phyloP scores from a whole-genome alignment of 2,797 vertebrate genomes.

The Gymnocypris eckloni region DNA sequence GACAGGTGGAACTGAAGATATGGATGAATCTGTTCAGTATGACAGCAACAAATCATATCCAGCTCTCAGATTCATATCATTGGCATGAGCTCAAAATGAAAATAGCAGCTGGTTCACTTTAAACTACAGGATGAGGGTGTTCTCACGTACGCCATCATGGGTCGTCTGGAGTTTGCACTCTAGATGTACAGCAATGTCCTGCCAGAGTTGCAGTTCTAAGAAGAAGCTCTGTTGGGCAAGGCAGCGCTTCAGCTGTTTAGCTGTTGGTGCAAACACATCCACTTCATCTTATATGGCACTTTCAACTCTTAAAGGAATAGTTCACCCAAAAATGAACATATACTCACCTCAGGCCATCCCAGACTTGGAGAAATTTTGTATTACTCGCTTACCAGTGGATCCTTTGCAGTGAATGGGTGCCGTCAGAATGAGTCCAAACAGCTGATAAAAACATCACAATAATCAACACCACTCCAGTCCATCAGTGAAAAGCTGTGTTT shows the following conservation, averaged over 20 bases:
- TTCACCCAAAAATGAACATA: background rate
- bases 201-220: conserved; percentile 56
- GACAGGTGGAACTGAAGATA: conserved; percentile 10
- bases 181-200: conserved; percentile 44
- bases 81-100: conserved; percentile 79
- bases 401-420: too few species aligned
- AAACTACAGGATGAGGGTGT: conserved; percentile 73
- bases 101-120: conserved; percentile 80
- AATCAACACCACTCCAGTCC: background rate
- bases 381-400: background rate
- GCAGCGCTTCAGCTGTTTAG: conserved; percentile 29
- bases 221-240: conserved; percentile 49
- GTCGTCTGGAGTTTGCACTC: conserved; percentile 53
- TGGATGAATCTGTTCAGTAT: conserved; percentile 1
- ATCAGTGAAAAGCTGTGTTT: too few species aligned
- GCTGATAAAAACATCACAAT: background rate
- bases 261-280: conserved; percentile 26
- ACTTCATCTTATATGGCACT: background rate
- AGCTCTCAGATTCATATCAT: conserved; percentile 67
- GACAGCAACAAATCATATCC: conserved; percentile 47
- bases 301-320: background rate
- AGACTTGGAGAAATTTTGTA: background rate
- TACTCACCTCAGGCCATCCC: background rate
- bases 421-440: too few species aligned
- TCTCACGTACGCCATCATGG: conserved; percentile 76